Evolutionary conservation across 2,113 vertebrate species (phyloP), one percentile per base, ranked within the genome.

Genomic region (Epinephelus fuscoguttatus): DNA sequence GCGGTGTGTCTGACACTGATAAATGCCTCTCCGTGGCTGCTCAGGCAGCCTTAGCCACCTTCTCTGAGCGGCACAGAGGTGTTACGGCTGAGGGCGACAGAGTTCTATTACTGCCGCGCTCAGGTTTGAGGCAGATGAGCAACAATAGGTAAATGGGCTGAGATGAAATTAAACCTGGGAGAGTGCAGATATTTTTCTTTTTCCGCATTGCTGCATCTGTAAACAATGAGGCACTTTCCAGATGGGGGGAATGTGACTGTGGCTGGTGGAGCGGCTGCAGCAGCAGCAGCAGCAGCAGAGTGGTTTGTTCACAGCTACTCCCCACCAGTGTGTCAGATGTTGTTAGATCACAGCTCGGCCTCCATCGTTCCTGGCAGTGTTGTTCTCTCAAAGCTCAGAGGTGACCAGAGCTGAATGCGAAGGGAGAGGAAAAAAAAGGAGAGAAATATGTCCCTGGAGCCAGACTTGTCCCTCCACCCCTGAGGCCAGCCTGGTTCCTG

Each of bases 1-100:
- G 80, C 49, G 15, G 80, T 63, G 84, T 90, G 85, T 83, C 62
- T 91, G 91, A 92, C 91, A 85, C 88, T 91, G 91, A 92, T 94
- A 93, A 93, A 93, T 90, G 86, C 75, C 80, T 87, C 79, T 81
- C 87, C 11, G 78, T 68, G 73, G 73, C 87, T 70, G 77, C 75
- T 86, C 79, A 59, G 74, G 84, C 88, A 80, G 82, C 88, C 81
- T 67, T 52, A 73, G 79, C 86, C 87, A 61, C 79, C 84, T 85
- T 59, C 81, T 71, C 70, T 40, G 84, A 89, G 81, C 61, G 30
- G 68, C 88, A 42, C 59, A 71, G 70, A 87, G 80, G 80, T 82
- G 82, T 84, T 74, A 75, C 40, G 62, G 73, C 85, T 84, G 75
- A 86, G 66, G 81, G 87, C 84, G 27, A 80, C 78, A 57, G 77